These are phyloP conservation scores for Charadrius vociferus DNA, from an alignment of 2,113 vertebrate genomes.

Conservation along the genomic window DNA sequence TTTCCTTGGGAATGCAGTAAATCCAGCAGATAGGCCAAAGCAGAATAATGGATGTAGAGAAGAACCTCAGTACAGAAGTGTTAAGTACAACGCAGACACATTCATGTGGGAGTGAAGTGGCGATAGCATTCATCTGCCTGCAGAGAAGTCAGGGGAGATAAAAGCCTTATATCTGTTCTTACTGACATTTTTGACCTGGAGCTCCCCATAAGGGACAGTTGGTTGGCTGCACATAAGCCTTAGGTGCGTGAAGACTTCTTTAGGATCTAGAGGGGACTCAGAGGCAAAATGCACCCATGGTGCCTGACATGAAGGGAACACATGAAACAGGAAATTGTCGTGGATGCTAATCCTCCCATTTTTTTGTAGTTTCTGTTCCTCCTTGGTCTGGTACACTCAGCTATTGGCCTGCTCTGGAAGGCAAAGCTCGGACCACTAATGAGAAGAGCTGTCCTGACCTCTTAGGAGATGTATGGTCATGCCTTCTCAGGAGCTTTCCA, in stretches of 20 bases:
- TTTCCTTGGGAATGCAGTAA: background rate
- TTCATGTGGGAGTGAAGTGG: background rate
- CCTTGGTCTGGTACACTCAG: background rate
- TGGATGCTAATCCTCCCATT: background rate
- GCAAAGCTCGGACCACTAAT: background rate
- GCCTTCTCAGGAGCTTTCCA: slow-evolving; percentile 12
- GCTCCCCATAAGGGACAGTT: background rate
- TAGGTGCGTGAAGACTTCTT: background rate
- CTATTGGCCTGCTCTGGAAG: background rate
- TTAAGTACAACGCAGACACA: background rate
- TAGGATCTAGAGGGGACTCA: background rate
- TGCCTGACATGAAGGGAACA: background rate
- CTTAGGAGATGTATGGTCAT: background rate
- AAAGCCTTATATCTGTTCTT: background rate
- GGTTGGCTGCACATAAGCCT: background rate
- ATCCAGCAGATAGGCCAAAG: background rate
- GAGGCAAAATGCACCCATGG: background rate
- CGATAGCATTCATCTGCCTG: background rate
- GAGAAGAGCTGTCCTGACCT: background rate
- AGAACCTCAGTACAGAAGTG: background rate
- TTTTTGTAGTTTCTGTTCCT: background rate
- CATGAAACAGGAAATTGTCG: background rate
- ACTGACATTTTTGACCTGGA: background rate
- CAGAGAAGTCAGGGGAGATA: background rate
- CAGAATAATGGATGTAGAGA: background rate